These are phyloP conservation scores for Trichomalopsis sarcophagae DNA, from an alignment of 1,140 invertebrate genomes.

Conservation along the genomic window DNA sequence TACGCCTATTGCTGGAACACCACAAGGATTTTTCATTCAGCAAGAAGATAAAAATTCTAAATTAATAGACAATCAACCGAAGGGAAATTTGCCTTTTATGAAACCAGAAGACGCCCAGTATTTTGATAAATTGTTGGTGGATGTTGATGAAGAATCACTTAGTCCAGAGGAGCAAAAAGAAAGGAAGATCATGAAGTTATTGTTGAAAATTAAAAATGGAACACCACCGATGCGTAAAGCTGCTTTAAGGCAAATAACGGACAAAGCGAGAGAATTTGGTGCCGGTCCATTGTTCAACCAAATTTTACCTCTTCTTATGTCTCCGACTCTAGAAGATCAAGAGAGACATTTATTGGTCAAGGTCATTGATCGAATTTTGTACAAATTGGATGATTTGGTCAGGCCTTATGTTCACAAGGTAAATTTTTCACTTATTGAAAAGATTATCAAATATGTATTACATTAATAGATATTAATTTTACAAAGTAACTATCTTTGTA, in stretches of 20 bases:
- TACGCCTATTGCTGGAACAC: conserved; percentile 95
- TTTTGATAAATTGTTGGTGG: conserved; percentile 98
- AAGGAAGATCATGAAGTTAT: conserved; percentile 99
- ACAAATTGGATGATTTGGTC: conserved; percentile 99
- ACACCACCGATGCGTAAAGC: conserved; percentile 99
- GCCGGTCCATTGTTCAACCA: conserved; percentile 99
- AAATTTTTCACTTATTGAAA: neutral
- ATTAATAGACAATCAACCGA: conserved; percentile 97
- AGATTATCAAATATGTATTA: too few species aligned
- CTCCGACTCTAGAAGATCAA: conserved; percentile 99
- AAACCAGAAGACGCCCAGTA: conserved; percentile 99
- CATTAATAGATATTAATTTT: conserved; percentile 4
- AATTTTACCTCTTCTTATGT: conserved; percentile 98
- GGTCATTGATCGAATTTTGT: conserved; percentile 98
- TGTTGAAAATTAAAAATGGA: conserved; percentile 99
- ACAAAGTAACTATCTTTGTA: conserved; percentile 62
- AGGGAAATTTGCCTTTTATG: conserved; percentile 97
- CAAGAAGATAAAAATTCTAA: conserved; percentile 89
- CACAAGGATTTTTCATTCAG: conserved; percentile 97
- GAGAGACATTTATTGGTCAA: conserved; percentile 99
- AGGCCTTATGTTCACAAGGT: conserved; percentile 99
- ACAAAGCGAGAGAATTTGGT: conserved; percentile 98
- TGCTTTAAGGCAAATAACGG: conserved; percentile 97
- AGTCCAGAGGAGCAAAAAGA: conserved; percentile 98
- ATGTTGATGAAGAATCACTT: conserved; percentile 98